These are phyloP conservation scores for Thalassophryne amazonica DNA, from an alignment of 2,797 vertebrate genomes.

Conservation along the genomic window DNA sequence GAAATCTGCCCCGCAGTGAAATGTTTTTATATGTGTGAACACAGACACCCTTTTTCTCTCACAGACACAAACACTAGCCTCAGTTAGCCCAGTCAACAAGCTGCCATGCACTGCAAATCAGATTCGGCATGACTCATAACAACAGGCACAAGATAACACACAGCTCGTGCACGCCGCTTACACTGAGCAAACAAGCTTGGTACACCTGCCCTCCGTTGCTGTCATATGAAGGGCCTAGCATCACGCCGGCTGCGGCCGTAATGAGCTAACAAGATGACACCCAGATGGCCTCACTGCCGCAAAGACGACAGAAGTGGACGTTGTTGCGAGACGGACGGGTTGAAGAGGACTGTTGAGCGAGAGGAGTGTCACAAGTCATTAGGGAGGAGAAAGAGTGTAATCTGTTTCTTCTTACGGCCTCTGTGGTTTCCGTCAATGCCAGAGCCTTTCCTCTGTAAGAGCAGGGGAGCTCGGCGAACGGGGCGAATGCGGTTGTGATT, in stretches of 20 bases:
- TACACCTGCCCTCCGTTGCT: slow-evolving; percentile 60
- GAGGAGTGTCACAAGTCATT: slow-evolving; percentile 70
- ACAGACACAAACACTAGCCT: slow-evolving; percentile 39
- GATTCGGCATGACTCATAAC: slow-evolving; percentile 72
- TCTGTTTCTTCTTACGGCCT: slow-evolving; percentile 73
- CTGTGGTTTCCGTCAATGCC: slow-evolving; percentile 58
- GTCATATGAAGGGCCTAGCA: slow-evolving; percentile 65
- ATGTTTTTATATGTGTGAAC: slow-evolving; percentile 71
- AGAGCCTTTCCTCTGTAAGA: slow-evolving; percentile 62
- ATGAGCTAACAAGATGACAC: slow-evolving; percentile 70
- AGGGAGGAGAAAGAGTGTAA: slow-evolving; percentile 67
- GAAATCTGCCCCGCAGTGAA: slow-evolving; percentile 63
- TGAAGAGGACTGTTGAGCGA: slow-evolving; percentile 55
- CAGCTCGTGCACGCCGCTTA: slow-evolving; percentile 44
- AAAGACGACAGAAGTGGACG: slow-evolving; percentile 64
- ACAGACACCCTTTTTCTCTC: slow-evolving; percentile 52
- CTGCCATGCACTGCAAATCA: slow-evolving; percentile 74
- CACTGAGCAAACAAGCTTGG: slow-evolving; percentile 50
- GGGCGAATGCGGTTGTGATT: slow-evolving; percentile 62
- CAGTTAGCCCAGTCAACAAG: slow-evolving; percentile 67
- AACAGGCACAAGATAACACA: slow-evolving; percentile 43
- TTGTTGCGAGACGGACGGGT: slow-evolving; percentile 35
- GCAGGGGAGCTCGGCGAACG: slow-evolving; percentile 54
- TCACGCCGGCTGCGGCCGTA: slow-evolving; percentile 46
- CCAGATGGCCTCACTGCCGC: slow-evolving; percentile 70